Evolutionary conservation across 2,113 vertebrate species (phyloP).

Genomic region (Rhegmatorhina hoffmannsi): DNA sequence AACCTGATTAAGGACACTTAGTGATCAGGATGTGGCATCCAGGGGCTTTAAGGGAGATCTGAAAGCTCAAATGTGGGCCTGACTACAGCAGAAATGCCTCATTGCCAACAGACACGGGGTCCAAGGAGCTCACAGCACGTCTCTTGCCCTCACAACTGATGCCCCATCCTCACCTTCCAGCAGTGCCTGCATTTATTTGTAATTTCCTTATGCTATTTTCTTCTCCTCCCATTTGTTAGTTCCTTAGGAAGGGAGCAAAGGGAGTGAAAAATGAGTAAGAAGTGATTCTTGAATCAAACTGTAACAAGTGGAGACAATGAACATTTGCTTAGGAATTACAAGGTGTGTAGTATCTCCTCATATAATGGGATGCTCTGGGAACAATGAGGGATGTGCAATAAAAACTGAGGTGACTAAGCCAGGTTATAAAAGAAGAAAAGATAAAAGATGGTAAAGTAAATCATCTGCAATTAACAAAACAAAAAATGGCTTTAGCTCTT

Average conservation of each 20-base stretch:
- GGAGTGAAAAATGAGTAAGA: background rate
- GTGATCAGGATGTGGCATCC: background rate
- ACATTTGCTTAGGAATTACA: constrained; percentile 9
- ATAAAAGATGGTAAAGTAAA: background rate
- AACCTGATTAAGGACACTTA: background rate
- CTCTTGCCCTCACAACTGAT: background rate
- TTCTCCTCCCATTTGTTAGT: background rate
- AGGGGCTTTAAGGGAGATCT: background rate
- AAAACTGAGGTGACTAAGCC: background rate
- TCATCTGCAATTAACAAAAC: background rate
- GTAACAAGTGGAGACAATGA: constrained; percentile 1
- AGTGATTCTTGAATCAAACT: background rate
- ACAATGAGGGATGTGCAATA: background rate
- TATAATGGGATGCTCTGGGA: background rate
- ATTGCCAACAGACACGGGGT: background rate
- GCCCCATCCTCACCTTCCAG: background rate
- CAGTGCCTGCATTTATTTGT: background rate
- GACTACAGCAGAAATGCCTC: background rate
- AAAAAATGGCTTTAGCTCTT: background rate
- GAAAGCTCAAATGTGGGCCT: background rate
- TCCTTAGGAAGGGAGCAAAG: background rate
- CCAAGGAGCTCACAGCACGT: background rate
- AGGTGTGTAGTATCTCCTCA: background rate
- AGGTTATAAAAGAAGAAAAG: background rate
- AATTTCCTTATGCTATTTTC: background rate